Base-by-base conservation (phyloP, 2,797 vertebrate species). In the Rhincodon typus region DNA sequence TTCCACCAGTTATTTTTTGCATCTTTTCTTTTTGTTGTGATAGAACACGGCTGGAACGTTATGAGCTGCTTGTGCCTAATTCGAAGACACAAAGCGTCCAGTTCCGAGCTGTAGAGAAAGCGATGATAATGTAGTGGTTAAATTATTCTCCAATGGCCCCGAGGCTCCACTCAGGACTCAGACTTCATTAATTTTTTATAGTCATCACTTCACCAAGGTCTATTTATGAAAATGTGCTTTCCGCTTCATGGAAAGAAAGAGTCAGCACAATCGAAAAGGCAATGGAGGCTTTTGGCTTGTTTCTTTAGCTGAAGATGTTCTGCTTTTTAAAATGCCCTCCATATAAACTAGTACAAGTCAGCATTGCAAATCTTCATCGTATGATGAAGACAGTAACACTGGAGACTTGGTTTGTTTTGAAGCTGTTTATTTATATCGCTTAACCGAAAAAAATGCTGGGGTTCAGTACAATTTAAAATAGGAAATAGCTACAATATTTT, bases 141-240 rank as follows among this genome's bases (percentile, higher is more conserved):
- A 98, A 97, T 97, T 98, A 98, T 97, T 98, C 98, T 98, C 98
- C 97, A 98, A 98, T 98, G 97, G 97, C 98, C 98, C 97, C 97
- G 96, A 97, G 97, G 98, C 98, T 98, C 98, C 98, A 98, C 98
- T 99, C 98, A 98, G 98, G 98, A 98, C 98, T 98, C 98, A 97
- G 97, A 98, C 98, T 98, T 98, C 98, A 99, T 99, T 99, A 99
- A 99, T 98, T 97, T 98, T 99, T 99, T 97, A 99, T 99, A 96
- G 96, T 96, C 98, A 98, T 98, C 97, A 98, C 98, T 98, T 97
- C 98, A 98, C 98, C 98, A 98, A 98, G 98, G 98, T 98, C 98
- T 99, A 98, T 98, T 99, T 99, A 98, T 98, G 98, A 99, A 98
- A 99, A 99, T 98, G 98, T 97, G 98, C 98, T 98, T 98, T 98